These are phyloP conservation scores for Hetaerina americana DNA, from an alignment of 1,140 invertebrate species.

Conservation along the genomic window DNA sequence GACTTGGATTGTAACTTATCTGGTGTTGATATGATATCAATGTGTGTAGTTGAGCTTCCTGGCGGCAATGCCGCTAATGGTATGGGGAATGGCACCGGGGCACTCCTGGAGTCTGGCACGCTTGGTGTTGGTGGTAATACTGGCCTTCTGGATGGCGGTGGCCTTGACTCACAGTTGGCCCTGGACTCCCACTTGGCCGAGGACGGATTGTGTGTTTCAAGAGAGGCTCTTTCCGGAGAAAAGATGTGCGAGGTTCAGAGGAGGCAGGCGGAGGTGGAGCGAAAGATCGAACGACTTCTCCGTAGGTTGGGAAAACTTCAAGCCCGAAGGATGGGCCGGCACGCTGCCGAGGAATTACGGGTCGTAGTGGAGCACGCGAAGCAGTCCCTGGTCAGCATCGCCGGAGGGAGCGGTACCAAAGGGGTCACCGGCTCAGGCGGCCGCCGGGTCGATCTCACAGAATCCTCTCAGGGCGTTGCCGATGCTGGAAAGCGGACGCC, in stretches of 20 bases:
- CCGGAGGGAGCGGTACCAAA: neutral
- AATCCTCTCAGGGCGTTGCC: neutral
- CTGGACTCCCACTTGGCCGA: neutral
- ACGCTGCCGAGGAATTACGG: constrained; percentile 58
- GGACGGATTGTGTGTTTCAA: neutral
- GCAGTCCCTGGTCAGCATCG: constrained; percentile 24
- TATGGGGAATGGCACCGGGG: constrained; percentile 20
- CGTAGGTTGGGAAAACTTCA: constrained; percentile 62
- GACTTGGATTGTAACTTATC: constrained; percentile 33
- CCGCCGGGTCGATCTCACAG: neutral
- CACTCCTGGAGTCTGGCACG: constrained; percentile 28
- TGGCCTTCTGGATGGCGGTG: constrained; percentile 10
- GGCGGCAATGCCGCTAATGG: constrained; percentile 23
- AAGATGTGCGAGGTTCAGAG: constrained; percentile 34
- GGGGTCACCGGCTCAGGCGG: neutral
- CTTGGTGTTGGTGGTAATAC: constrained; percentile 26
- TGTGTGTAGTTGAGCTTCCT: constrained; percentile 38
- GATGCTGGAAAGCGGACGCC: neutral
- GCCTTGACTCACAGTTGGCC: neutral
- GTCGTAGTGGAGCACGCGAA: constrained; percentile 57
- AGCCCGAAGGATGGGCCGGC: constrained; percentile 51
- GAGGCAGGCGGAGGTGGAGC: constrained; percentile 45
- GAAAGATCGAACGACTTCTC: constrained; percentile 52
- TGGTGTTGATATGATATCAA: constrained; percentile 40
- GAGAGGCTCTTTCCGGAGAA: constrained; percentile 11